Base-by-base conservation (phyloP, 2,888 invertebrate genomes). In the Tiliacea citrago region DNA sequence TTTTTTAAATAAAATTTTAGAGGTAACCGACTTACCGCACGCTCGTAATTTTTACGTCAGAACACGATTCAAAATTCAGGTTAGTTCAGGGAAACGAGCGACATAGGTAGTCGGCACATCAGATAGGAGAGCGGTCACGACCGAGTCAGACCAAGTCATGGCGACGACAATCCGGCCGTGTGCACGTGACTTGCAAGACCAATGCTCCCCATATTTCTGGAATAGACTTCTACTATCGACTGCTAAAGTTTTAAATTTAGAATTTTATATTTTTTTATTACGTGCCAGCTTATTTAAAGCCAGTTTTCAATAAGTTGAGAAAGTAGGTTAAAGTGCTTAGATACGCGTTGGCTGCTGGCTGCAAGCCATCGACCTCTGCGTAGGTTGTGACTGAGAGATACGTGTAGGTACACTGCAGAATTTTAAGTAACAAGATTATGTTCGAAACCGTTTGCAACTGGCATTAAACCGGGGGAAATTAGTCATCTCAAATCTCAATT, bases 111-210 rank as follows among this genome's bases (percentile, higher is more conserved):
- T 61, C 72, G 55, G 51, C 49, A 73, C 84, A 87, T 89, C 87
- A 83, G 90, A 91, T 90, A 85, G 79, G 60, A 75, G 55, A 77
- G 71, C 82, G 85, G 88, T 91, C 91, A 92, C 89, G 90, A 87
- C 73, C 74, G 90, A 86, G 89, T 84, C 88, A 80, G 66, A 85
- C 71, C 71, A 89, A 87, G 89, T 86, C 88, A 80, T 76, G 70
- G 69, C 83, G 87, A 88, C 91, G 89, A 89, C 89, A 84, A 75
- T 77, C 81, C 79, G 84, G 47, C 63, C 70, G 61, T 60, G 53
- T 45, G 62, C 75, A 72, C 91, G 89, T 90, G 90, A 88, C 86
- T 78, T 65, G 86, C 73, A 79, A 84, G 55, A 60, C 47, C 72
- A 83, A 82, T 80, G 58, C 51, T 69, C 61, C 21, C 70, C 79